A percentile compares a stretch with the other conserved stretches of the same genome.
These are phyloP conservation scores for Plagodis dolabraria DNA, from an alignment of 2,888 invertebrate species.

Conservation along the genomic window DNA sequence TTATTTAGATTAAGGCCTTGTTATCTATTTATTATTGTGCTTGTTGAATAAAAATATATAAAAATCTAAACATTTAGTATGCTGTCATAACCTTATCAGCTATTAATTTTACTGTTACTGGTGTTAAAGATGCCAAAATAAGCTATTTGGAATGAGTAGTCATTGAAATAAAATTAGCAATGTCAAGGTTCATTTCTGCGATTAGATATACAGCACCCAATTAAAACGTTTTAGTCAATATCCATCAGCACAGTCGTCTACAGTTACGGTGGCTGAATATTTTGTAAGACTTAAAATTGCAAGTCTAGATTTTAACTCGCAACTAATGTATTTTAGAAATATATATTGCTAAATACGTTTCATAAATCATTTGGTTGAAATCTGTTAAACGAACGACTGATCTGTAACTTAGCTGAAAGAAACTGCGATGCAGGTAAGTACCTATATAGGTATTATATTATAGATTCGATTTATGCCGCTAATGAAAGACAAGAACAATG, in stretches of 20 bases:
- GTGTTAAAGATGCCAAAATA: too few species aligned
- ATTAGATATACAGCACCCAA: slow-evolving; percentile 82
- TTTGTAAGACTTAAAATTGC: slow-evolving; percentile 88
- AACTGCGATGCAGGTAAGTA: too few species aligned
- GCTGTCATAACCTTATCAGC: too few species aligned
- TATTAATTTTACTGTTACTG: too few species aligned
- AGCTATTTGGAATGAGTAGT: too few species aligned
- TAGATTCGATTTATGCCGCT: too few species aligned
- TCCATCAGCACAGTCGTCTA: slow-evolving; percentile 93
- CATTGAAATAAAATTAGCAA: too few species aligned
- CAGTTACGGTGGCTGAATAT: slow-evolving; percentile 96
- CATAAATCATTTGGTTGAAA: background rate
- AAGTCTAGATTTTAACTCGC: slow-evolving; percentile 52
- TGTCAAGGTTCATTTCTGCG: slow-evolving; percentile 22
- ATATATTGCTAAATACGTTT: background rate
- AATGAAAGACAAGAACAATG: too few species aligned
- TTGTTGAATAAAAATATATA: slow-evolving; percentile 36
- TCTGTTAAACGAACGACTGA: background rate
- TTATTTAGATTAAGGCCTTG: slow-evolving; percentile 35
- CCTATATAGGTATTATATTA: too few species aligned
- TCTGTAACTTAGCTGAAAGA: too few species aligned
- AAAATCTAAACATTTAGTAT: background rate
- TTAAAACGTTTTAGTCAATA: slow-evolving; percentile 87
- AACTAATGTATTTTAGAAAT: background rate
- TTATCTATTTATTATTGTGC: slow-evolving; percentile 60